phyloP scores from a whole-genome alignment of 2,113 vertebrate species.

The Nycticorax nycticorax region DNA sequence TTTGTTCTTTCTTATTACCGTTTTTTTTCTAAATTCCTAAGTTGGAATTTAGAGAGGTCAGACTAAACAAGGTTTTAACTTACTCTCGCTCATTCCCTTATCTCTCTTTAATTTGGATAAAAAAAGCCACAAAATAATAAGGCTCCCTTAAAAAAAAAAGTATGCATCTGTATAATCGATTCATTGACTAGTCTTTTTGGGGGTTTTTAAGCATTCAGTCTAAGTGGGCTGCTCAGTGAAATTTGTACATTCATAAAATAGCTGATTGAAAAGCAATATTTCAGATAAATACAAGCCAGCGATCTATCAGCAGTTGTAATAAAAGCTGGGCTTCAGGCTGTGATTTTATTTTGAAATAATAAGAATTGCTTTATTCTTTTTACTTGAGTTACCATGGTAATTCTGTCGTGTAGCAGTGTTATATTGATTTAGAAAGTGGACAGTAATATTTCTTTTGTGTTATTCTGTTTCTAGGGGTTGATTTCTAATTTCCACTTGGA shows the following conservation, averaged over 20 bases:
- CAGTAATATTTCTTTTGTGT: constrained; percentile 99
- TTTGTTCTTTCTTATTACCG: constrained; percentile 13
- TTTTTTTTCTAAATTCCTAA: not conserved
- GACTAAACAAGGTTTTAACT: constrained; percentile 40
- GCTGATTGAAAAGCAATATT: constrained; percentile 96
- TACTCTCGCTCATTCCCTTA: not conserved
- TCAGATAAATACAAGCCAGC: constrained; percentile 94
- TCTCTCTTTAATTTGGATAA: not conserved
- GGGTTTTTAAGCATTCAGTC: constrained; percentile 78
- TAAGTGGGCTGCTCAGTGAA: constrained; percentile 88
- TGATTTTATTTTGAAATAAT: constrained; percentile 98
- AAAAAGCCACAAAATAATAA: not conserved
- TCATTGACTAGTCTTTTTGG: constrained; percentile 80
- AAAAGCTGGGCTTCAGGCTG: constrained; percentile 97
- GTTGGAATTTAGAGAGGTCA: constrained; percentile 1
- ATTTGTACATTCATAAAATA: constrained; percentile 93
- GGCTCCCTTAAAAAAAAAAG: not conserved
- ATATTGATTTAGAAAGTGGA: constrained; percentile 99
- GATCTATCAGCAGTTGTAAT: constrained; percentile 96
- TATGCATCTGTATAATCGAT: constrained; percentile 64
- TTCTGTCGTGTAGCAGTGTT: constrained; percentile 95
- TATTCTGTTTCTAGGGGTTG: constrained; percentile 97
- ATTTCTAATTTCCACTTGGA: constrained; percentile 99
- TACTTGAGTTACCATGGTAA: constrained; percentile 99
- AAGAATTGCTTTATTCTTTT: constrained; percentile 98